A percentile compares a stretch with the other conserved stretches of the same genome.
These are phyloP conservation scores for Pelobates fuscus DNA, from an alignment of 2,113 vertebrate genomes.

Conservation along the genomic window DNA sequence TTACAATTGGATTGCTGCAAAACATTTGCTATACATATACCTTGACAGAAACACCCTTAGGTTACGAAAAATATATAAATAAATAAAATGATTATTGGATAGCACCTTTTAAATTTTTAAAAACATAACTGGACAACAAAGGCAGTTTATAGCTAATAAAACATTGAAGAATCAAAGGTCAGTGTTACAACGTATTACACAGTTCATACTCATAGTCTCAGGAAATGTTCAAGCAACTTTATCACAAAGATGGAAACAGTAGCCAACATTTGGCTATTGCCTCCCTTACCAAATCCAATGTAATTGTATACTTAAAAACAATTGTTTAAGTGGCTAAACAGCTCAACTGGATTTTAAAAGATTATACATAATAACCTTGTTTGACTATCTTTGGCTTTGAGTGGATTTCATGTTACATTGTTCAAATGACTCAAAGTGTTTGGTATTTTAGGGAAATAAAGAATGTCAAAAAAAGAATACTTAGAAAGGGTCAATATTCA, in stretches of 20 bases:
- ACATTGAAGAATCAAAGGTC: too few relatives aligned
- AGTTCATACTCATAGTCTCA: too few relatives aligned
- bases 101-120: too few relatives aligned
- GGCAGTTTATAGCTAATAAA: too few relatives aligned
- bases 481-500: not conserved
- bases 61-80: too few relatives aligned
- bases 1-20: too few relatives aligned
- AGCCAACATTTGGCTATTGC: not conserved
- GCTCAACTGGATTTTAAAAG: slow-evolving; percentile 1
- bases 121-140: too few relatives aligned
- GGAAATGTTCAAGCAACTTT: not conserved
- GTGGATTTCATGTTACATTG: not conserved
- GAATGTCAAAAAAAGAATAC: not conserved
- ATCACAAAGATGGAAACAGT: not conserved
- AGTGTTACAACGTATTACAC: too few relatives aligned
- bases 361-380: not conserved
- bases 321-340: not conserved
- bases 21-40: too few relatives aligned
- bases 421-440: not conserved
- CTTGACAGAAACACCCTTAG: too few relatives aligned
- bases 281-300: not conserved
- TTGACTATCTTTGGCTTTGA: not conserved
- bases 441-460: not conserved
- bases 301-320: not conserved
- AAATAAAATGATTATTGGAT: too few relatives aligned